Percentiles rank a stretch among this genome's conserved stretches.
Evolutionary conservation across 2,113 vertebrate genomes (phyloP).

Genomic region (Furnarius figulus): DNA sequence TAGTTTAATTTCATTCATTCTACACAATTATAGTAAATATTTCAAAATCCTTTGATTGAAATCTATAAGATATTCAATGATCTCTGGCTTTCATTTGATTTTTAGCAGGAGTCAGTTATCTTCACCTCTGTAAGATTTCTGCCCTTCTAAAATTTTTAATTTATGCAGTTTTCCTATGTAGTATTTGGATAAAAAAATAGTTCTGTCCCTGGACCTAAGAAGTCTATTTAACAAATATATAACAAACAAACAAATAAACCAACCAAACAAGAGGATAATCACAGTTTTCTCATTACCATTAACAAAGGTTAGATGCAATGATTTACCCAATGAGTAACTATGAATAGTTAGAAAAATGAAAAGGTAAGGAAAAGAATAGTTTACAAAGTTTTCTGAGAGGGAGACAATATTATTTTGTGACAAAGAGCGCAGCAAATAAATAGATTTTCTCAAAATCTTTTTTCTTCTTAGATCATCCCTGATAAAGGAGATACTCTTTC

Average conservation of each 20-base stretch:
- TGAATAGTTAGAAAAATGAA: not conserved
- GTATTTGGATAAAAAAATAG: not conserved
- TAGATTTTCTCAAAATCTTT: not conserved
- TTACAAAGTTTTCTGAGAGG: not conserved
- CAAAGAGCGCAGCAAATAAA: not conserved
- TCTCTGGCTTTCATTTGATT: not conserved
- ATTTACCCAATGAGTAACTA: not conserved
- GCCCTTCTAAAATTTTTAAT: not conserved
- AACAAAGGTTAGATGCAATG: not conserved
- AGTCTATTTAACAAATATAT: not conserved
- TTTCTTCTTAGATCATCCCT: not conserved
- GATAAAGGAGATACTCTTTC: not conserved
- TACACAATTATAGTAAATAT: not conserved
- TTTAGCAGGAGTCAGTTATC: not conserved
- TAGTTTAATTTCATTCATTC: too few relatives aligned
- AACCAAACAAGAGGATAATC: not conserved
- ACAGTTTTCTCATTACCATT: not conserved
- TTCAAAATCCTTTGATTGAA: not conserved
- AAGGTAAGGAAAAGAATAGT: not conserved
- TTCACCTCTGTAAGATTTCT: not conserved
- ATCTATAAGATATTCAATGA: not conserved
- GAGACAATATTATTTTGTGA: not conserved
- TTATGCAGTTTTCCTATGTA: not conserved
- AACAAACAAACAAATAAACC: too few relatives aligned
- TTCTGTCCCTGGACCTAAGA: not conserved